Evolutionary conservation across 2,113 vertebrate genomes (phyloP).

Genomic region (Anguilla rostrata): DNA sequence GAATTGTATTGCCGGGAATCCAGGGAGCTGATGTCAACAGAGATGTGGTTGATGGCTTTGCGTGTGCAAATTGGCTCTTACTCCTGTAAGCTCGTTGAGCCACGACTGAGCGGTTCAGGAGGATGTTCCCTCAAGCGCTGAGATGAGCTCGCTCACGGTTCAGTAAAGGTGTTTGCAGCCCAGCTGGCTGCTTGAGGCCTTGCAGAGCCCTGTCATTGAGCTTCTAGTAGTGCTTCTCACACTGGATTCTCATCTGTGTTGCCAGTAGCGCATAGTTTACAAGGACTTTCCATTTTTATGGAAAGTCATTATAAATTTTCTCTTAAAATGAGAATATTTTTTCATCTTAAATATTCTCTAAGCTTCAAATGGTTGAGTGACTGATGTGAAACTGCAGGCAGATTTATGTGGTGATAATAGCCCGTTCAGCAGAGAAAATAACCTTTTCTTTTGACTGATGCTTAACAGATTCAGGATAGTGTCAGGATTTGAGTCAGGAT

Average conservation of each 20-base stretch:
- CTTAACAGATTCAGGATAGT: not conserved
- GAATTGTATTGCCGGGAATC: not conserved
- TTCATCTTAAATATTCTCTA: too few species aligned
- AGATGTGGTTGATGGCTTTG: not conserved
- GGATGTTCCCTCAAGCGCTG: not conserved
- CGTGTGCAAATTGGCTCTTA: not conserved
- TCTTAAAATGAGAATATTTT: too few species aligned
- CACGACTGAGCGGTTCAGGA: not conserved
- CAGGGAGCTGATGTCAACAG: not conserved
- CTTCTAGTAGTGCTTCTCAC: not conserved
- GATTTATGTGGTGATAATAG: not conserved
- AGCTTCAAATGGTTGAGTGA: not conserved
- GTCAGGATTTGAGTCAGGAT: not conserved
- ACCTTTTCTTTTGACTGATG: not conserved
- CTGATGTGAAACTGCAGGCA: constrained; percentile 12
- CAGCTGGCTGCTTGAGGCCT: not conserved
- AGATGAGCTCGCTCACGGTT: not conserved
- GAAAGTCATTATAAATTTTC: too few species aligned
- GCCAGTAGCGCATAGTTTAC: not conserved
- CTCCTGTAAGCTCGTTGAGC: not conserved
- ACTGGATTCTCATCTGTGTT: not conserved
- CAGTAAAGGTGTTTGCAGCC: not conserved
- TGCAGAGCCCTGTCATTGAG: not conserved
- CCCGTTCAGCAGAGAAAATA: not conserved
- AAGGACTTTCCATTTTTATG: too few species aligned